Evolutionary conservation across 2,797 vertebrate species (phyloP), one percentile per base, ranked within the genome.

Genomic region (Taeniopygia guttata): DNA sequence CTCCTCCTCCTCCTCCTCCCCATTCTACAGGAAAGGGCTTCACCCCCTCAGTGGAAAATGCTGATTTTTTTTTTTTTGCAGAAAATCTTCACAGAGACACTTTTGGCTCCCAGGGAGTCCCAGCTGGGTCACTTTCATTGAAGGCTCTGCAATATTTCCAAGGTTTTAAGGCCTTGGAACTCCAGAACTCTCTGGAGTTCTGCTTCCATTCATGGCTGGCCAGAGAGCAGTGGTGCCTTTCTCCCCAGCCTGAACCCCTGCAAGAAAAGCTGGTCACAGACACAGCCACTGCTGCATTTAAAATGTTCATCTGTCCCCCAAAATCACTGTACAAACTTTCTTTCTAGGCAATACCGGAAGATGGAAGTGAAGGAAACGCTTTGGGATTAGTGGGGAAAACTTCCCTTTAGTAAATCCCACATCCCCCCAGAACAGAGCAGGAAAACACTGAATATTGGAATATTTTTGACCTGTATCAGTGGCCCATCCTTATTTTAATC

Each of bases 81-180:
- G 42, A 23, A 69, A 13, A 20, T 23, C 58, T 22, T 32, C 77
- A 18, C 52, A 70, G 81, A 77, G 68, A 59, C 18, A 34, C 56
- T 87, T 73, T 38, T 83, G 89, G 72, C 89, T 89, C 48, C 29
- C 72, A 45, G 40, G 21, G 36, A 63, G 67, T 16, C 40, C 13
- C 84, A 91, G 78, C 94, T 73, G 32, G n/a, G 75, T 40, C 55
- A 26, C 59, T 80, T 69, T 73, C 63, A 38, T 29, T 64, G 26
- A 30, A 84, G 52, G 52, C 52, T 93, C 69, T 93, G 84, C 89
- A 91, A 11, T 64, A 93, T 94, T 92, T 84, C 66, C 84, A 70
- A 70, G 72, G 64, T 13, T 92, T 79, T 79, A 89, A 84, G 77
- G 48, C n/a, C 78, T 55, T 38, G 36, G 36, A 38, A 38, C n/a